phyloP scores from a whole-genome alignment of 2,888 invertebrate species.

The Ypsolopha scabrella region DNA sequence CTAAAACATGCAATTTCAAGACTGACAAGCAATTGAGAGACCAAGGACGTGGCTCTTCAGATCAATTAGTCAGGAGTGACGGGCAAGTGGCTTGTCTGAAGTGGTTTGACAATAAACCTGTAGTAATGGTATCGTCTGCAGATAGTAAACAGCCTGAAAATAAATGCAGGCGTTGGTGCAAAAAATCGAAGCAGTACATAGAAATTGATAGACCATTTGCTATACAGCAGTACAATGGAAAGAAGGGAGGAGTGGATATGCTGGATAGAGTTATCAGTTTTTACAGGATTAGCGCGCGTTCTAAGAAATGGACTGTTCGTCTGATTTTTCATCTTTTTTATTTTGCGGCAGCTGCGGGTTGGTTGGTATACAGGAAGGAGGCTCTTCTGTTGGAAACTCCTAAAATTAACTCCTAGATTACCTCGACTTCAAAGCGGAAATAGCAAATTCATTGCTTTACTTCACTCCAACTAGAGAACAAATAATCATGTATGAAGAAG shows the following conservation, averaged over 20 bases:
- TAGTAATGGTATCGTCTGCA: conserved; percentile 6
- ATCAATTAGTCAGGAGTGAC: conserved; percentile 7
- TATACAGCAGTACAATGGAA: conserved; percentile 5
- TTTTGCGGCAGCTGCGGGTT: background rate
- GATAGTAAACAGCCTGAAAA: conserved; percentile 4
- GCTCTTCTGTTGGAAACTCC: conserved; percentile 2
- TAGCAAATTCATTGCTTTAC: conserved; percentile 9
- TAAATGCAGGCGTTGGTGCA: conserved; percentile 6
- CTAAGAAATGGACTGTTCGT: background rate
- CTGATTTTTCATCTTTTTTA: background rate
- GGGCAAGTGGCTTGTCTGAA: background rate
- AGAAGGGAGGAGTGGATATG: conserved; percentile 10
- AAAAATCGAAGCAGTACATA: conserved; percentile 5
- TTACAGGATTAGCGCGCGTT: background rate
- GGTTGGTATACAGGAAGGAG: conserved; percentile 5
- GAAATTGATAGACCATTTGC: conserved; percentile 6
- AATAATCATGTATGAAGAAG: conserved; percentile 2
- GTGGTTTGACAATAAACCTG: conserved; percentile 10
- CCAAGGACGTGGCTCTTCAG: conserved; percentile 7
- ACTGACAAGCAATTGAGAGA: conserved; percentile 3
- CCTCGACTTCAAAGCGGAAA: conserved; percentile 9
- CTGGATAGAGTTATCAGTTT: background rate
- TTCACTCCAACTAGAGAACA: conserved; percentile 8
- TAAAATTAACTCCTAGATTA: conserved; percentile 7
- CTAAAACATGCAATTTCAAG: too few species aligned